Base-by-base conservation (phyloP, 2,888 invertebrate genomes). In the Drepanosiphum platanoidis region DNA sequence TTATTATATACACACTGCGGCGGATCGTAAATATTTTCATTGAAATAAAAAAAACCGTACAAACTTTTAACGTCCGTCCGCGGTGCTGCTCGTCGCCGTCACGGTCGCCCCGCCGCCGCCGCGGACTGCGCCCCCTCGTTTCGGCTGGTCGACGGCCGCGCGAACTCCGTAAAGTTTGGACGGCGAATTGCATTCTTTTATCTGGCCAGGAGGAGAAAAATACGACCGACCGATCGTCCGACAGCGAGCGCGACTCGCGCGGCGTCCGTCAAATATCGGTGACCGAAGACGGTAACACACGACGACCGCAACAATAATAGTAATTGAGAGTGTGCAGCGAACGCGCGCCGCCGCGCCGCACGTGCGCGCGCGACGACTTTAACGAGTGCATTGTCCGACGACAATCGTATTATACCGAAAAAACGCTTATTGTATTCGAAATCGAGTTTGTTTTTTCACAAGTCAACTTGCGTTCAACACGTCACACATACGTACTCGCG, bases 371-470 rank as follows among this genome's bases (percentile, higher is more conserved):
- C 13, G 22, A 39, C 11, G 30, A 78, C 30, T 64, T 78, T 64
- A 78, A 78, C 64, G 77, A 78, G 30, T 22, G 9, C 30, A 64
- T 78, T 78, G 64, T 78, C 30, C 64, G 11, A 39, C 9, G 30
- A 78, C 22, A 78, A 78, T 78, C 18, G 27, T n/a, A n/a, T n/a
- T n/a, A n/a, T n/a, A n/a, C n/a, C n/a, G n/a, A n/a, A n/a, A n/a
- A n/a, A n/a, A n/a, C n/a, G n/a, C n/a, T n/a, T n/a, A n/a, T n/a
- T n/a, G n/a, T n/a, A n/a, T n/a, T n/a, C n/a, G n/a, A n/a, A n/a
- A n/a, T n/a, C n/a, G n/a, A n/a, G n/a, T n/a, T n/a, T n/a, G n/a
- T n/a, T n/a, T n/a, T n/a, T n/a, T n/a, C n/a, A n/a, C n/a, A n/a
- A n/a, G n/a, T n/a, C n/a, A n/a, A n/a, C n/a, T n/a, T n/a, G n/a